These are phyloP conservation scores for Strigamia transsilvanica DNA, from an alignment of 2,888 invertebrate genomes.

Conservation along the genomic window DNA sequence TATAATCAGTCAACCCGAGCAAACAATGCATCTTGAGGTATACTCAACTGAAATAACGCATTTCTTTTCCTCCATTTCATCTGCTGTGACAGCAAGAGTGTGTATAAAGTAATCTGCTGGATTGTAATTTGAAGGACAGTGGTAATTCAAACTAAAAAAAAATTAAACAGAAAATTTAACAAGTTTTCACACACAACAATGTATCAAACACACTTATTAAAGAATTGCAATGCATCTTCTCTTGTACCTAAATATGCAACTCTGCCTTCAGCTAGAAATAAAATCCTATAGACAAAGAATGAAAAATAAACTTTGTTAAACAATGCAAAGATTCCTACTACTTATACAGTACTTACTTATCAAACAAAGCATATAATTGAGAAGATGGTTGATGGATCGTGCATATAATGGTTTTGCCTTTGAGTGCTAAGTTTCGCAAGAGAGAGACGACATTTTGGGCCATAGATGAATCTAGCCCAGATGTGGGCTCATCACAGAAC, in stretches of 20 bases:
- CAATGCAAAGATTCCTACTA: too few relatives aligned
- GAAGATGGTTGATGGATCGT: constrained; percentile 97
- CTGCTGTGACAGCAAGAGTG: constrained; percentile 66
- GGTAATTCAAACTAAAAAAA: constrained; percentile 59
- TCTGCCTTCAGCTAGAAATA: constrained; percentile 90
- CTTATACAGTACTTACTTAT: too few relatives aligned
- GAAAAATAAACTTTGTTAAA: too few relatives aligned
- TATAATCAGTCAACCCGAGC: too few relatives aligned
- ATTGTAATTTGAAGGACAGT: constrained; percentile 66
- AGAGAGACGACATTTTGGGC: constrained; percentile 91
- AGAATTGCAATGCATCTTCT: constrained; percentile 79
- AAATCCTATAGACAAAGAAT: constrained; percentile 66
- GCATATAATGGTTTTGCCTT: constrained; percentile 88
- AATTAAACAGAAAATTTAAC: background rate
- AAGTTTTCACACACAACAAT: background rate
- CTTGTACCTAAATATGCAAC: constrained; percentile 83
- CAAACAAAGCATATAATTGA: constrained; percentile 86
- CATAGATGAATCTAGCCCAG: constrained; percentile 96
- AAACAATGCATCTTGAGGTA: background rate
- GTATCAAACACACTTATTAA: constrained; percentile 73
- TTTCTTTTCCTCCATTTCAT: constrained; percentile 59
- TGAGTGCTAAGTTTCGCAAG: constrained; percentile 64
- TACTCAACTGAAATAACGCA: constrained; percentile 59
- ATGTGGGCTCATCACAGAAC: constrained; percentile 98
- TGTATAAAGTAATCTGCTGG: constrained; percentile 68